Evolutionary conservation across 2,113 vertebrate genomes (phyloP), one percentile per base, ranked within the genome.

Genomic region (Alosa alosa): DNA sequence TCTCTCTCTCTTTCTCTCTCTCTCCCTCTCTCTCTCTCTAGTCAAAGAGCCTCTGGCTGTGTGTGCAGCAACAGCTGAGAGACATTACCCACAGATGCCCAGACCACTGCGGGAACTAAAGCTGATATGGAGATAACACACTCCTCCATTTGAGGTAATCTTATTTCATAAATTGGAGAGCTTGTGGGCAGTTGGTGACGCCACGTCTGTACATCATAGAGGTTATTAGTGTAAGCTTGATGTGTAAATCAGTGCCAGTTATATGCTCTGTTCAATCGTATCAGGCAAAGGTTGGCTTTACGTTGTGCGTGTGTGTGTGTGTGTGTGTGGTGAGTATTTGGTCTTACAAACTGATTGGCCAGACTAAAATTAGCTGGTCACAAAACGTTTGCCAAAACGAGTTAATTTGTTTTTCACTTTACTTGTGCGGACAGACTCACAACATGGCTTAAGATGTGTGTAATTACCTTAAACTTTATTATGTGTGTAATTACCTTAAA

Each of bases 111-210:
- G 36, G 83, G 41, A 86, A 86, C 25, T 17, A 31, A 87, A 85
- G 46, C 46, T 55, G 82, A 87, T 81, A 86, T 85, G 31, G 81
- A 83, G 90, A 84, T 85, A 84, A 89, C 60, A 86, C 85, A 18
- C 83, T 84, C 72, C 88, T 88, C 85, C 84, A 45, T 85, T 64
- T 84, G 83, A 47, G 46, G 86, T 90, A 91, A 89, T 87, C 83
- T 84, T 50, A 87, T 87, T 90, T 90, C 49, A 85, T 78, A 52
- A 72, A 82, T 85, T 45, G 83, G 87, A 6, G 75, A 49, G 86
- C 83, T 86, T 60, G 5, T 50, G 85, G 86, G 47, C 36, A 75
- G 4, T 86, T 49, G 9, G 22, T 1, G 50, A 83, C 81, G 84
- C 86, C 86, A 85, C 82, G 55, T 85, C 64, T 44, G n/a, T 41